Evolutionary conservation across 2,797 vertebrate species (phyloP), one percentile per base, ranked within the genome.

Genomic region (Mormyrus proboscirostris): DNA sequence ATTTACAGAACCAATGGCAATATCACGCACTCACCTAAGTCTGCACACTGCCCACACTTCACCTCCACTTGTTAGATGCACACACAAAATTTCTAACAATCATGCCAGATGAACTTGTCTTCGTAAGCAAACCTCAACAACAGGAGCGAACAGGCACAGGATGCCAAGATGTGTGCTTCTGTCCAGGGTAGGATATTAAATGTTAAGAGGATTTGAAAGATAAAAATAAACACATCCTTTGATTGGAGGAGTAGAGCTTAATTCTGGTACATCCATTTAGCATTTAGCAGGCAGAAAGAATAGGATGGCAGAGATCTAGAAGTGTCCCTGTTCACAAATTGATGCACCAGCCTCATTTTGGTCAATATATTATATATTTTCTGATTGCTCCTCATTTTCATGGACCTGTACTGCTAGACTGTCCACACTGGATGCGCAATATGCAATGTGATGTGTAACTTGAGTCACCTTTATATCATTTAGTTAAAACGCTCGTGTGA

Each of bases 181-280:
- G 47, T 57, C 69, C 92, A 90, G 91, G 92, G 92, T 90, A 92
- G 91, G 89, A 96, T 94, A 95, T 93, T 92, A 94, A 93, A 94
- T 90, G 91, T 92, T 96, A 95, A 95, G 95, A 94, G 95, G 95
- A 95, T 95, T 96, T 94, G 91, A 91, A 92, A 93, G 94, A 95
- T 95, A 95, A 95, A 95, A 96, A 96, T 96, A 96, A 94, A 94
- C 93, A 90, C 91, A 91, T 92, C 92, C 49, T 10, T 73, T 25
- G 33, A 87, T 41, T 49, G 89, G 85, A 59, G 33, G 69, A 88
- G 51, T n/a, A 12, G 14, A 12, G 44, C 33, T 89, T 88, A 88
- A 79, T 88, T 90, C 86, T 33, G 41, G 16, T 33, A 44, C 16
- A 47, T 49, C 49, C 73, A 50, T 25, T 76, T 55, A 57, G 33